Percentiles rank a stretch among this genome's conserved stretches.
Conservation (phyloP, 2,797 vertebrate species). For the Cyclopterus lumpus region DNA sequence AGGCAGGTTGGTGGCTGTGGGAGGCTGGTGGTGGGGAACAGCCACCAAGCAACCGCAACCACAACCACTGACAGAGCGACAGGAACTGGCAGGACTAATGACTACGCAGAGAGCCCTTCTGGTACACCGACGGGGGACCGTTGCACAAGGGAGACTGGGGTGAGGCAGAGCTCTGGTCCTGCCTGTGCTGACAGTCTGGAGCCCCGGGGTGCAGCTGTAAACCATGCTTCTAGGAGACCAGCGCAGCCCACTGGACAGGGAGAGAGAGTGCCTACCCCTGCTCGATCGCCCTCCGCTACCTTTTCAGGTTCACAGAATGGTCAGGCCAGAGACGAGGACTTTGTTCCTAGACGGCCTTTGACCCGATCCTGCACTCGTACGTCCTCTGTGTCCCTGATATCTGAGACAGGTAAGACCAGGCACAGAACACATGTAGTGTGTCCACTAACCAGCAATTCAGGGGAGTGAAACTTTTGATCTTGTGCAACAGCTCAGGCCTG, state of each 20-base stretch:
- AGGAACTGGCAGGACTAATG: constrained; percentile 29
- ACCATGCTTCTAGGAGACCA: constrained; percentile 18
- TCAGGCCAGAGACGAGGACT: constrained; percentile 75
- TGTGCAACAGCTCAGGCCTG: not conserved
- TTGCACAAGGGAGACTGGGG: not conserved
- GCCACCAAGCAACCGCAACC: constrained; percentile 24
- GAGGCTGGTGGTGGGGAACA: constrained; percentile 12
- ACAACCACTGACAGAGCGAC: constrained; percentile 35
- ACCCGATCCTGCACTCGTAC: constrained; percentile 93
- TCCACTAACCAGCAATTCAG: not conserved
- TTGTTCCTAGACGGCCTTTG: constrained; percentile 89
- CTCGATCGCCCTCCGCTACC: constrained; percentile 3
- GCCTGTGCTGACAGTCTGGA: constrained; percentile 10
- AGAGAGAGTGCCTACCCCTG: constrained; percentile 7
- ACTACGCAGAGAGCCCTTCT: not conserved
- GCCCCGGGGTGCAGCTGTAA: constrained; percentile 20
- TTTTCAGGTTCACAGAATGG: constrained; percentile 49
- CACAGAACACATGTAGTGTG: not conserved
- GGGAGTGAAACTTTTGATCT: not conserved
- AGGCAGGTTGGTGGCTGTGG: constrained; percentile 55
- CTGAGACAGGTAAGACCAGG: constrained; percentile 90
- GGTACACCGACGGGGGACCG: not conserved
- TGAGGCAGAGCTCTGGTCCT: constrained; percentile 12
- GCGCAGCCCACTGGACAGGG: constrained; percentile 16
- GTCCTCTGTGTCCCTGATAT: constrained; percentile 88